Evolutionary conservation across 2,113 vertebrate species (phyloP).

Genomic region (Solea solea): DNA sequence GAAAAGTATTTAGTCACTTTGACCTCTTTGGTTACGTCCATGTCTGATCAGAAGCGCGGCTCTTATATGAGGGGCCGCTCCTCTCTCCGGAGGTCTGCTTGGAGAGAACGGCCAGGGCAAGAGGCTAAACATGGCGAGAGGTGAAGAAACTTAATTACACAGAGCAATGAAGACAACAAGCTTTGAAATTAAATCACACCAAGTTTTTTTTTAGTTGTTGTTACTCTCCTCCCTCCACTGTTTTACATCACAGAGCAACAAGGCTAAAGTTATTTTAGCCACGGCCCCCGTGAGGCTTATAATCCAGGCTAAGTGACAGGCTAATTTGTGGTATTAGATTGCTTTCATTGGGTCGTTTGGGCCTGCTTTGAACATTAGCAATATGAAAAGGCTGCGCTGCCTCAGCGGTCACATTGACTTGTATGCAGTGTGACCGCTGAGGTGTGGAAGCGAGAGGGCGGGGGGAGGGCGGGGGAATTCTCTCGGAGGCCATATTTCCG

Average conservation of each 20-base stretch:
- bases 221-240: slow-evolving; percentile 10
- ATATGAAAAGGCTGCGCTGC: slow-evolving; percentile 60
- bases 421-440: slow-evolving; percentile 29
- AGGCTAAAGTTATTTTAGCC: slow-evolving; percentile 69
- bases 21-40: not conserved
- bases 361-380: slow-evolving; percentile 58
- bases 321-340: slow-evolving; percentile 80
- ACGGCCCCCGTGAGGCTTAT: slow-evolving; percentile 61
- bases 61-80: too few relatives aligned
- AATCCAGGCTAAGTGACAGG: slow-evolving; percentile 79
- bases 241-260: slow-evolving; percentile 61
- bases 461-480: not conserved
- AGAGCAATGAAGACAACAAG: slow-evolving; percentile 41
- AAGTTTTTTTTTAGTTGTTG: slow-evolving; percentile 1
- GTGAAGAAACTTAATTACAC: slow-evolving; percentile 58
- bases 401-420: slow-evolving; percentile 61
- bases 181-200: slow-evolving; percentile 60
- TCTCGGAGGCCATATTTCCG: slow-evolving; percentile 48
- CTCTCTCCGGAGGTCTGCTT: not conserved
- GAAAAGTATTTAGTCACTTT: too few relatives aligned
- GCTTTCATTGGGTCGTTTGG: slow-evolving; percentile 68
- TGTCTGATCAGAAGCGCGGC: not conserved
- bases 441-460: not conserved
- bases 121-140: not conserved
- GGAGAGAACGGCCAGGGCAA: slow-evolving; percentile 3